These are phyloP conservation scores for Corythornis leucogaster DNA, from an alignment of 2,797 vertebrate species.

Conservation along the genomic window DNA sequence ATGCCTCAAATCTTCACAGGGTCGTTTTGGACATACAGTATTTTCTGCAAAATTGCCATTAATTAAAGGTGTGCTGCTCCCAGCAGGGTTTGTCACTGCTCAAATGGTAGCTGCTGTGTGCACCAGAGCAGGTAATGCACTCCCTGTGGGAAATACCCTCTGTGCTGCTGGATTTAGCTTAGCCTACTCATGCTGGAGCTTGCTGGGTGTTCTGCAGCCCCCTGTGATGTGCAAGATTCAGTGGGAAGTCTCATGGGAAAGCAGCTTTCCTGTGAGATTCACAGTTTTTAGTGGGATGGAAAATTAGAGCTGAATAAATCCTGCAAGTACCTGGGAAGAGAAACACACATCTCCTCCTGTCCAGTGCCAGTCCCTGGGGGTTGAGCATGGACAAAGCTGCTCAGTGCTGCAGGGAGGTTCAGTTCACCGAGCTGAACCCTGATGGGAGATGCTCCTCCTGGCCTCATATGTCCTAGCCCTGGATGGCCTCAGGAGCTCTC, in stretches of 20 bases:
- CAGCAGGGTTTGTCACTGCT: neutral
- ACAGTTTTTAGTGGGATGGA: neutral
- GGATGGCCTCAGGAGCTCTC: neutral
- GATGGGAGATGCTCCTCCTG: neutral
- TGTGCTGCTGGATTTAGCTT: neutral
- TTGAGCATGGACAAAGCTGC: neutral
- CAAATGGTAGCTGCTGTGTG: neutral
- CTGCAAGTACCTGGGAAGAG: neutral
- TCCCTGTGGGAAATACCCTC: neutral
- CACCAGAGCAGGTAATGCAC: neutral
- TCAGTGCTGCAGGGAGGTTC: neutral
- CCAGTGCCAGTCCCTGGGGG: neutral
- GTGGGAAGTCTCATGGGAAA: neutral
- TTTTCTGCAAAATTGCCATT: slow-evolving; percentile 58
- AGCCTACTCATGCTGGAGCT: neutral
- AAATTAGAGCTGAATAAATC: neutral
- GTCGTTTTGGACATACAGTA: slow-evolving; percentile 19
- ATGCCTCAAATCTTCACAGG: neutral
- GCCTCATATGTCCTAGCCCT: neutral
- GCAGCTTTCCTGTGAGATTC: neutral
- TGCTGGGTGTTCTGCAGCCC: neutral
- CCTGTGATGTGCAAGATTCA: neutral
- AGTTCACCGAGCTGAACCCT: neutral
- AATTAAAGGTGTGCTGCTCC: slow-evolving; percentile 48
- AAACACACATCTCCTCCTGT: no score